Evolutionary conservation across 2,113 vertebrate genomes (phyloP).

Genomic region (Tychaedon coryphoeus): DNA sequence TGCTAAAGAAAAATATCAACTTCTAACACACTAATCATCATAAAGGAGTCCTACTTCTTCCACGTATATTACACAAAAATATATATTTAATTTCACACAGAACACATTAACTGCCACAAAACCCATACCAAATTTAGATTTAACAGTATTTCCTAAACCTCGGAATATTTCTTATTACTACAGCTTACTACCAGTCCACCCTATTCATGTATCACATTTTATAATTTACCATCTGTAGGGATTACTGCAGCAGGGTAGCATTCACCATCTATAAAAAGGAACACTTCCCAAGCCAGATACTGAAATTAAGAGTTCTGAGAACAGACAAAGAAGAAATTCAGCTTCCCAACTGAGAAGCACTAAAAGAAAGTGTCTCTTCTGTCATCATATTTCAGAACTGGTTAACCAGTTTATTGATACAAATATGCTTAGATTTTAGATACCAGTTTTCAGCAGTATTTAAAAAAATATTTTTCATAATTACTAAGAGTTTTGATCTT

Average conservation of each 20-base stretch:
- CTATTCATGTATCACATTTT: not conserved
- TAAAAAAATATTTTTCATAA: not conserved
- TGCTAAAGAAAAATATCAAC: not conserved
- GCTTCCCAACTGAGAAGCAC: not conserved
- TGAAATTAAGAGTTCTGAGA: not conserved
- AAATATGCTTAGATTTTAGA: not conserved
- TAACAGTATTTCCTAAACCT: not conserved
- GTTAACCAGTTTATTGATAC: not conserved
- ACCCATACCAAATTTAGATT: not conserved
- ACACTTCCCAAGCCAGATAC: not conserved
- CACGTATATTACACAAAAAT: not conserved
- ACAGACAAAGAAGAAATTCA: not conserved
- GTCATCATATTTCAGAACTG: not conserved
- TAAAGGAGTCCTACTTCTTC: not conserved
- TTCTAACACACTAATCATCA: not conserved
- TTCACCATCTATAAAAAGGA: not conserved
- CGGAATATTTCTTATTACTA: not conserved
- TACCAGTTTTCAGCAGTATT: not conserved
- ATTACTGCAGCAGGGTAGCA: not conserved
- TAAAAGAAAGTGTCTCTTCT: not conserved
- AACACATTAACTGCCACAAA: not conserved
- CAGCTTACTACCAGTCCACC: not conserved
- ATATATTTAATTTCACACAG: not conserved
- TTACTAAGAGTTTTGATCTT: not conserved
- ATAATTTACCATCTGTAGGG: not conserved